Base-by-base conservation (phyloP, 2,888 invertebrate genomes). In the Perdita meconis region DNA sequence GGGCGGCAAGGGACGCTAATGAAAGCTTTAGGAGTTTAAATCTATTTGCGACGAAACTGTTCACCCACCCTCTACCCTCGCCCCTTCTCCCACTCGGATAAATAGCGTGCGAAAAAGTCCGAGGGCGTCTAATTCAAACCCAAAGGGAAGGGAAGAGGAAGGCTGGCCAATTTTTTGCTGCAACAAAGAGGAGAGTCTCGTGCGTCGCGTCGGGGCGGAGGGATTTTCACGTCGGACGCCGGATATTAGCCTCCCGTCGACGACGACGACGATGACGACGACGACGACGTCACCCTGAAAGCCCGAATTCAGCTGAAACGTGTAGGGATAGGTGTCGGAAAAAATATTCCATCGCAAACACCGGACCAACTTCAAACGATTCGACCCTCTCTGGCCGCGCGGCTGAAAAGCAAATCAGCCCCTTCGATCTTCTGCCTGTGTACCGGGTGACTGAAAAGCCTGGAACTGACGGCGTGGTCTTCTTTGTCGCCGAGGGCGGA, bases 321-420 rank as follows among this genome's bases (percentile, higher is more conserved):
- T 13, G 38, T 40, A 13, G 55, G 36, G 50, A 19, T 51, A n/a
- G 47, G 66, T 16, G 44, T 16, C 55, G 56, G 34, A 68, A 65
- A 53, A 67, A 68, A 61, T 30, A 44, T 59, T 65, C 34, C 44
- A 22, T 60, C 6, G 30, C 64, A 59, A 75, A 73, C 59, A 59
- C 2, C 30, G 71, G 19, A 6, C 19, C 16, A 36, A 72, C 63
- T 74, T 72, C 74, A 74, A 60, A 59, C 79, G 81, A 67, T 64
- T 36, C 40, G 3, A 10, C 6, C 38, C 44, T 22, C 56, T 53
- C 26, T 24, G 47, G 8, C 36, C 26, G 51, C 59, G 60, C 64
- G 38, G 66, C 64, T 69, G 78, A 78, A 73, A 78, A 69, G 61
- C 73, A 69, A 80, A 80, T 80, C 79, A 73, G 67, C 53, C 59